Evolutionary conservation across 2,113 vertebrate species (phyloP).

Genomic region (Trichechus manatus): DNA sequence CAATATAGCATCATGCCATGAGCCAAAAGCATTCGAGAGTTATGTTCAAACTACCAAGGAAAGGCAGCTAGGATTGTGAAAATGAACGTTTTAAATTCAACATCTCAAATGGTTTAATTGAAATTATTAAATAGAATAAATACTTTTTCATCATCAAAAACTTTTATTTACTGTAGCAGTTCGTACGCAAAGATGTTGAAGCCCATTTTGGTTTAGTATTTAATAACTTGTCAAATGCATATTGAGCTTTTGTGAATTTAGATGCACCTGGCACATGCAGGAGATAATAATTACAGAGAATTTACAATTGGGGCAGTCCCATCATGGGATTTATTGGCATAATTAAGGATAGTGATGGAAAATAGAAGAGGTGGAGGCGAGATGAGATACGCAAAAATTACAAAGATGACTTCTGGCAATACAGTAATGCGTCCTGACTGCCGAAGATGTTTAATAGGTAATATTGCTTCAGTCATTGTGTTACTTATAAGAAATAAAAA

Average conservation of each 20-base stretch:
- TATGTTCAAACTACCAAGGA: not conserved
- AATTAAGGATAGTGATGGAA: slow-evolving; percentile 58
- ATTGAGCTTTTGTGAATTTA: slow-evolving; percentile 67
- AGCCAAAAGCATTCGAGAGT: not conserved
- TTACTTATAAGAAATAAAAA: slow-evolving; percentile 52
- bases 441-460: not conserved
- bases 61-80: not conserved
- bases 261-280: slow-evolving; percentile 9
- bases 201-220: slow-evolving; percentile 62
- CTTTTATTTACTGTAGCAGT: slow-evolving; percentile 57
- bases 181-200: slow-evolving; percentile 4
- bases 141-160: slow-evolving; percentile 34
- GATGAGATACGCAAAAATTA: not conserved
- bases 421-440: not conserved
- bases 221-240: slow-evolving; percentile 63
- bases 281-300: slow-evolving; percentile 68
- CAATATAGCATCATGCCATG: not conserved
- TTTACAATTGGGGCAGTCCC: not conserved
- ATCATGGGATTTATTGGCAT: slow-evolving; percentile 39
- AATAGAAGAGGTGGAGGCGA: slow-evolving; percentile 2
- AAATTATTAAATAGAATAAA: slow-evolving; percentile 60
- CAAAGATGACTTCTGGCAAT: not conserved
- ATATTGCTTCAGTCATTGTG: not conserved
- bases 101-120: slow-evolving; percentile 62
- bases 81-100: slow-evolving; percentile 51